phyloP scores from a whole-genome alignment of 2,113 vertebrate species.

The Pomatostomus ruficeps region DNA sequence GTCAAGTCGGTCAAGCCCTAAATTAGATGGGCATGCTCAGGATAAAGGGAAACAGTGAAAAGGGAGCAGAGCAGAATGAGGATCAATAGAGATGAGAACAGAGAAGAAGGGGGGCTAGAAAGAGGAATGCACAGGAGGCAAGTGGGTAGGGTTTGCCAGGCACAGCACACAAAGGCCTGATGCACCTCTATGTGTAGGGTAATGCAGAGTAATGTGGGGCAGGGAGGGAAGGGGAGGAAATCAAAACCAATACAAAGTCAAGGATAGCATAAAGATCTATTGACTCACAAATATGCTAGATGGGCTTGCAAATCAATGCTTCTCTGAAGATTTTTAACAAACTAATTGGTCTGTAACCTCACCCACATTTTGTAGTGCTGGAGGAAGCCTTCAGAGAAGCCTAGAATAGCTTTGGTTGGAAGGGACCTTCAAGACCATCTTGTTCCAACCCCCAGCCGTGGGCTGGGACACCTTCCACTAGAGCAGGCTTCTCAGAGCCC shows the following conservation, averaged over 20 bases:
- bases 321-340: background rate
- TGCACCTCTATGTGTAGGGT: background rate
- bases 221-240: background rate
- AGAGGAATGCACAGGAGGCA: background rate
- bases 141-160: background rate
- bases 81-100: background rate
- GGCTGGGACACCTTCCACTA: background rate
- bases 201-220: background rate
- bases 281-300: background rate
- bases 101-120: background rate
- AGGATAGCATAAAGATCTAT: background rate
- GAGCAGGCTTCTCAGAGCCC: background rate
- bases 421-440: background rate
- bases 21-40: background rate
- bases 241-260: background rate
- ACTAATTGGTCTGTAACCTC: background rate
- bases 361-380: background rate
- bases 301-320: background rate
- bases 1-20: background rate
- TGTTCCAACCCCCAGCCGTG: fast-evolving
- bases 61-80: background rate
- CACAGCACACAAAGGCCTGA: fast-evolving
- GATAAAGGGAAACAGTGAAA: background rate
- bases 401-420: background rate
- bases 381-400: background rate